Base-by-base conservation (phyloP, 1,140 invertebrate species). In the Brachionus angularis region DNA sequence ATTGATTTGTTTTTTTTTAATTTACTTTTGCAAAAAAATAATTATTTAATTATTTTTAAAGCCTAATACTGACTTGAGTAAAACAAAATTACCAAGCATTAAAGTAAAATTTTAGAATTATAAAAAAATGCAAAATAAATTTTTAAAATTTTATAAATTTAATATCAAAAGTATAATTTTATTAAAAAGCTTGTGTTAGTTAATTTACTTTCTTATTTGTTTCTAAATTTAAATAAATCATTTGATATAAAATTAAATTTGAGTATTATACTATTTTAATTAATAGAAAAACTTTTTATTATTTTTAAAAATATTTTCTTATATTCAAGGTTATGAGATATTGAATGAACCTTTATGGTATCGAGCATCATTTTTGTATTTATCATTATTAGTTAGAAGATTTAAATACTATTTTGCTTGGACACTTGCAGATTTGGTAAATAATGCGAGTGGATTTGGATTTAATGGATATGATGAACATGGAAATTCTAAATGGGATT, bases 381-480 rank as follows among this genome's bases (percentile, higher is more conserved):
- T 73, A 29, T 47, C 72, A n/a, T 5, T 49, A 0, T 34, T 84
- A 93, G 70, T 85, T 88, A 75, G 80, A 90, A 34, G 84, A 86
- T 23, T 90, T 78, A 96, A 96, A 82, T 97, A 97, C 83, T 97
- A 97, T 82, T 91, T 94, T 79, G 95, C 93, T 2, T 98, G 94
- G 93, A 84, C 75, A 76, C 73, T 75, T 81, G 91, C 90, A 8
- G 94, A 97, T 80, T 89, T 90, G 0, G 89, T 95, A 74, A 95
- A 91, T 79, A 95, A 96, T 80, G 89, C 91, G 76, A 89, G 89
- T 7, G 94, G 94, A 1, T 85, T 96, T 73, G 93, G 93, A 8
- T 95, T 91, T 78, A 89, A 87, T 77, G 92, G 92, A 0, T 91
- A 87, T 75, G 82, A 86, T 29, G 34, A 88, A 71, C 72, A 73